Evolutionary conservation across 2,113 vertebrate genomes (phyloP), one percentile per base, ranked within the genome.

Genomic region (Passer domesticus): DNA sequence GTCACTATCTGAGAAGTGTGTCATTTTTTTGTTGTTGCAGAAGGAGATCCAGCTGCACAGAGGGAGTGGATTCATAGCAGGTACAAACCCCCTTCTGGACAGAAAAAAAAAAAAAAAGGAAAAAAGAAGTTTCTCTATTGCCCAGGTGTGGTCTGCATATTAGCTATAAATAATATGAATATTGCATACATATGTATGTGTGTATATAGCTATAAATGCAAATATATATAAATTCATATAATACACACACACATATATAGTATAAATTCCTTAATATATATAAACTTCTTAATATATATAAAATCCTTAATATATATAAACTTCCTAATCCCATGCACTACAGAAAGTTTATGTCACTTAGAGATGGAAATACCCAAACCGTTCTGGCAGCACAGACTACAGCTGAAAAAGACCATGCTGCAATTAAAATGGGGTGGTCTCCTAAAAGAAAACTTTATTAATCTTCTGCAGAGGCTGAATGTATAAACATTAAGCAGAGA

Each of bases 401-500:
- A 43, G 39, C 52, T 87, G 92, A 75, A 59, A 90, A 89, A 75
- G 33, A 81, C 27, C 73, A 72, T 23, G 21, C 44, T 60, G 23
- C 63, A 58, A 44, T 64, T 68, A 52, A 74, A 73, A 55, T 25
- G 73, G 33, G 76, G 59, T 94, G 86, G 76, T 78, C 86, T 88
- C 16, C 24, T 37, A 21, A 70, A 72, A 53, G 53, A 70, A 84
- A 90, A 69, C 49, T 46, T 35, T 53, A 33, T 84, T 82, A 43
- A 7, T 70, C 79, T 72, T 81, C 56, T 76, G 15, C 62, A 83
- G 90, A 58, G 52, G 44, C 68, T 43, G 62, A 62, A 64, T 24
- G 25, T 70, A 68, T 89, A 93, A 89, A 94, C 83, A 73, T 81
- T 27, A 69, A 53, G 52, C 66, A 94, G 69, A 83, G 78, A 75